These are phyloP conservation scores for Gambelia wislizenii DNA, from an alignment of 2,797 vertebrate genomes.

Conservation along the genomic window DNA sequence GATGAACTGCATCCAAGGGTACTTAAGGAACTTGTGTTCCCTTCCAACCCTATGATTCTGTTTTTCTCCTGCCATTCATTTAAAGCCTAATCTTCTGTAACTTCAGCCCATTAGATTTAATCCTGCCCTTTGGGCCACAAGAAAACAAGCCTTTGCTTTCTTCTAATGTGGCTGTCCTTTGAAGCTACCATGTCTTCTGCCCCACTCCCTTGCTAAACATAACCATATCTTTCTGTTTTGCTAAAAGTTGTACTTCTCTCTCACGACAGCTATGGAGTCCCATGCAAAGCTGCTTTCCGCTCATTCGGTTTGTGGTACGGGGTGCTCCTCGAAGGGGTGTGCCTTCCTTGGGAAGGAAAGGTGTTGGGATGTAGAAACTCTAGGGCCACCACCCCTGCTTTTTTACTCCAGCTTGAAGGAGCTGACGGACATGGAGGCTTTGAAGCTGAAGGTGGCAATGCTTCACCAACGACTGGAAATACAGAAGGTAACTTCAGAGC, in stretches of 20 bases:
- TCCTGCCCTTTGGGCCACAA: background rate
- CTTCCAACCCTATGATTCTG: too few relatives aligned
- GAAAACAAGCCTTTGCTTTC: background rate
- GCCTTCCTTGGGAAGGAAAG: background rate
- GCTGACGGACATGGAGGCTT: slow-evolving; percentile 73
- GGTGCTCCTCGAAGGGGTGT: background rate
- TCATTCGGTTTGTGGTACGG: fast-evolving
- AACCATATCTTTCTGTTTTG: background rate
- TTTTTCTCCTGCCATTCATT: background rate
- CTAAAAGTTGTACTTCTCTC: background rate
- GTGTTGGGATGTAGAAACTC: background rate
- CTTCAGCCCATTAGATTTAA: background rate
- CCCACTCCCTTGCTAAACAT: background rate
- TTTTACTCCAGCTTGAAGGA: slow-evolving; percentile 76
- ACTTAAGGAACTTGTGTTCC: too few relatives aligned
- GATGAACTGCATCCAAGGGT: too few relatives aligned
- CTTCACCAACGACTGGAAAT: slow-evolving; percentile 77
- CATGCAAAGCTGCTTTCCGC: slow-evolving; percentile 28
- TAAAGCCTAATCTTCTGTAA: background rate
- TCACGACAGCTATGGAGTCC: slow-evolving; percentile 49
- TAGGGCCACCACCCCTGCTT: slow-evolving; percentile 59
- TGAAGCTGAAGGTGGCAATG: slow-evolving; percentile 71
- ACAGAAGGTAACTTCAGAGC: slow-evolving; percentile 73
- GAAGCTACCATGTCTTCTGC: background rate
- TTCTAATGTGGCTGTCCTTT: background rate